phyloP scores from a whole-genome alignment of 2,888 invertebrate genomes.

The Ennomos fuscantarius region DNA sequence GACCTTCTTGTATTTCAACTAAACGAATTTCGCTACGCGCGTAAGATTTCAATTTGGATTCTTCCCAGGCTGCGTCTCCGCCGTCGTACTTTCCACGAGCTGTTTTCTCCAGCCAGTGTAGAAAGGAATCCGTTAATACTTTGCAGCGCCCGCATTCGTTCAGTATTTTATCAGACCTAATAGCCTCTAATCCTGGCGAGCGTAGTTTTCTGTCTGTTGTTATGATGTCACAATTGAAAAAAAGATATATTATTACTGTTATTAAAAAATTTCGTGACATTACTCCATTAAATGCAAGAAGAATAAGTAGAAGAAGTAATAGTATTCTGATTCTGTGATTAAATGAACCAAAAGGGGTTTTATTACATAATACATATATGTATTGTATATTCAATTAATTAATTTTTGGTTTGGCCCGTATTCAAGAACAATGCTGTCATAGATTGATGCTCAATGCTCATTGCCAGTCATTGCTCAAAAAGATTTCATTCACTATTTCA shows the following conservation, averaged over 20 bases:
- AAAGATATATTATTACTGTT: constrained; percentile 40
- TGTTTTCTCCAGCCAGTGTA: constrained; percentile 92
- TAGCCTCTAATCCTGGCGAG: constrained; percentile 36
- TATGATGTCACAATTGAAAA: constrained; percentile 44
- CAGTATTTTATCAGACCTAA: constrained; percentile 34
- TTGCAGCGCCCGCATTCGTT: constrained; percentile 89
- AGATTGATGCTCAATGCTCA: too few species aligned
- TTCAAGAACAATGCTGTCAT: too few species aligned
- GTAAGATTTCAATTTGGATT: constrained; percentile 93
- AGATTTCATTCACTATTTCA: too few species aligned
- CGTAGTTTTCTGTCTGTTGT: constrained; percentile 46
- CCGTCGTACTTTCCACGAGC: constrained; percentile 95
- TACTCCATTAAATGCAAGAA: too few species aligned
- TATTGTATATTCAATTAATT: too few species aligned
- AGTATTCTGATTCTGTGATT: too few species aligned
- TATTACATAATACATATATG: too few species aligned
- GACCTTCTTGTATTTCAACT: constrained; percentile 95
- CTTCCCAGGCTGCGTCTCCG: constrained; percentile 97
- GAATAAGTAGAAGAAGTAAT: too few species aligned
- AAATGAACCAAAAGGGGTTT: too few species aligned
- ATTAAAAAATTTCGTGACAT: constrained; percentile 27
- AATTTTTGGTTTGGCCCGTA: too few species aligned
- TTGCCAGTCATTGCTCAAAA: too few species aligned
- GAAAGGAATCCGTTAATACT: constrained; percentile 89
- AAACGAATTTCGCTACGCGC: constrained; percentile 94